Evolutionary conservation across 2,797 vertebrate species (phyloP).

Genomic region (Sebastes glaucus): DNA sequence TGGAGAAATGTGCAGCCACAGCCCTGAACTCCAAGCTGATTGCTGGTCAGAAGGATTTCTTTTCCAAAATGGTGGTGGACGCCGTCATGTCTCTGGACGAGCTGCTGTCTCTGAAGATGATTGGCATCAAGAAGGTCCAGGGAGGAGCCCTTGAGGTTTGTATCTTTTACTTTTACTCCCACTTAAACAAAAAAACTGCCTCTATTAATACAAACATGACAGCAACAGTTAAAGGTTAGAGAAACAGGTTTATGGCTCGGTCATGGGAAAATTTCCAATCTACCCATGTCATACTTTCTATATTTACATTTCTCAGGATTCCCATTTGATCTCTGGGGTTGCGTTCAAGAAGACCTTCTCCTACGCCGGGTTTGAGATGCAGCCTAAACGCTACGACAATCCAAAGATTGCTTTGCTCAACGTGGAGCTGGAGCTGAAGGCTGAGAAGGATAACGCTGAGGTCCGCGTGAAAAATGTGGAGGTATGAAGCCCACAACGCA

Average conservation of each 20-base stretch:
- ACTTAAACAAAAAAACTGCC: not conserved
- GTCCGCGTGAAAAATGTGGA: slow-evolving; percentile 91
- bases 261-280: not conserved
- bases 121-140: slow-evolving; percentile 98
- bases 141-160: slow-evolving; percentile 94
- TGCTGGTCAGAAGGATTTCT: slow-evolving; percentile 93
- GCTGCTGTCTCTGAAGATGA: slow-evolving; percentile 96
- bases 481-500: slow-evolving; percentile 69
- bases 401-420: slow-evolving; percentile 94
- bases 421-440: slow-evolving; percentile 96
- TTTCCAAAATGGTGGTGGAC: slow-evolving; percentile 96
- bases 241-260: not conserved
- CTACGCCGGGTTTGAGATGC: slow-evolving; percentile 98
- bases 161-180: not conserved
- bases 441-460: slow-evolving; percentile 97
- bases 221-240: not conserved
- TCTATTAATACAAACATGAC: not conserved
- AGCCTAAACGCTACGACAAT: slow-evolving; percentile 92
- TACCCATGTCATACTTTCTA: not conserved
- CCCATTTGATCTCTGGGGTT: slow-evolving; percentile 92
- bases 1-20: slow-evolving; percentile 95
- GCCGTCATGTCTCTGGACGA: slow-evolving; percentile 94
- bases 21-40: slow-evolving; percentile 98
- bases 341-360: slow-evolving; percentile 99
- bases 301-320: slow-evolving; percentile 82